A percentile compares a stretch with the other conserved stretches of the same genome.
These are phyloP conservation scores for Pristionchus fissidentatus DNA, from an alignment of 2,888 invertebrate species.

Conservation along the genomic window DNA sequence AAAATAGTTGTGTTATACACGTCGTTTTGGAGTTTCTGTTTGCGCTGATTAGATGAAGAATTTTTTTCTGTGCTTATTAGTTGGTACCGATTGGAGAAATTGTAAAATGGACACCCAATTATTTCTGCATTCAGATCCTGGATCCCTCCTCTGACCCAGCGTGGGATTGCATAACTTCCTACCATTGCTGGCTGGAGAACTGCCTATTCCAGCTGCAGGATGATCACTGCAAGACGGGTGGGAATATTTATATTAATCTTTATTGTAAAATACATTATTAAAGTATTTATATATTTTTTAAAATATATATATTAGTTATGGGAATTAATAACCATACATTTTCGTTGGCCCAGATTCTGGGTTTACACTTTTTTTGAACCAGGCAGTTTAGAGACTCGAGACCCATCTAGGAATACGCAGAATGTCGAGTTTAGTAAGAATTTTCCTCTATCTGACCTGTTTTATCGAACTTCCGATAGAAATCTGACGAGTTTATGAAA, in stretches of 20 bases:
- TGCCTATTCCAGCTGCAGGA: slow-evolving; percentile 81
- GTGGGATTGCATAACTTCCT: slow-evolving; percentile 92
- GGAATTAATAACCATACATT: no score
- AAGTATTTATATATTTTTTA: no score
- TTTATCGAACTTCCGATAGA: no score
- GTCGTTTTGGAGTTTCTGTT: neutral
- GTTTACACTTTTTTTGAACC: no score
- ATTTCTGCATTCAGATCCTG: slow-evolving; percentile 81
- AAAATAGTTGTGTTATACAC: neutral
- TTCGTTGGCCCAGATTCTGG: no score
- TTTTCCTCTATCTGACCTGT: no score
- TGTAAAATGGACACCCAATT: neutral
- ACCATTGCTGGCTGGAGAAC: slow-evolving; percentile 85
- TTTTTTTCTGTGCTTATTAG: slow-evolving; percentile 62
- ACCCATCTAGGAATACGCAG: no score
- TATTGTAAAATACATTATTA: neutral
- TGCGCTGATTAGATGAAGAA: neutral
- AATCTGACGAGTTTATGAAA: no score
- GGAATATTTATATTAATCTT: neutral
- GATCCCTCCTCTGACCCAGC: slow-evolving; percentile 91
- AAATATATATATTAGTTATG: no score
- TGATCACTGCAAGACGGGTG: slow-evolving; percentile 57
- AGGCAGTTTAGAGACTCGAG: no score
- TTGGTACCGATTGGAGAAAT: no score
- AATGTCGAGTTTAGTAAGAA: no score